phyloP scores from a whole-genome alignment of 2,888 invertebrate species.

The Lepidocyrtinus sp. region DNA sequence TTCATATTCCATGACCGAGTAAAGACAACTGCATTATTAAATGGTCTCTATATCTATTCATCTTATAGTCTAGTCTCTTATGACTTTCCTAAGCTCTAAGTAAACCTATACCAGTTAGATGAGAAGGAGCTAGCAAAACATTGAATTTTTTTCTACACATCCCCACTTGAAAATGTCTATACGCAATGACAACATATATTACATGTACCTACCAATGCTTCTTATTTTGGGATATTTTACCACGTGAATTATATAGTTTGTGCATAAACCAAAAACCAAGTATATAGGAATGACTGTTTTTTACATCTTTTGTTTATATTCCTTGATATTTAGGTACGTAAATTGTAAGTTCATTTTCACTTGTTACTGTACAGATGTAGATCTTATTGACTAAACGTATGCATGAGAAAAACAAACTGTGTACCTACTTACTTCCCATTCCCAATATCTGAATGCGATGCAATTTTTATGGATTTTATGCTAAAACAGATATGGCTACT shows the following conservation, averaged over 20 bases:
- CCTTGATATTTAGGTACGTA: not conserved
- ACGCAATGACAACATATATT: constrained; percentile 10
- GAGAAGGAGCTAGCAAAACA: not conserved
- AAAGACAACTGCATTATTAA: constrained; percentile 54
- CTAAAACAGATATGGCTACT: too few species aligned
- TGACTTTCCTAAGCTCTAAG: constrained; percentile 1
- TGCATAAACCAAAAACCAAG: not conserved
- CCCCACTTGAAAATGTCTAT: constrained; percentile 5
- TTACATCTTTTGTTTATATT: not conserved
- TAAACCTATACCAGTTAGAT: not conserved
- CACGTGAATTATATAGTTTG: constrained; percentile 3
- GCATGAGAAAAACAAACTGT: constrained; percentile 16
- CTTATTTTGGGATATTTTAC: not conserved
- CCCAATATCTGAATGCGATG: too few species aligned
- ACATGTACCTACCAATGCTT: constrained; percentile 1
- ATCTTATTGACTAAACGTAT: not conserved
- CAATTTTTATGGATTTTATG: constrained; percentile 6
- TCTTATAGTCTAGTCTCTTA: constrained; percentile 30
- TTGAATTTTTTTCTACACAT: not conserved
- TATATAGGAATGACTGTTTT: not conserved
- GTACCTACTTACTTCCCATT: constrained; percentile 14
- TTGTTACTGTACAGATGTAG: not conserved
- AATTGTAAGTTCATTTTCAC: constrained; percentile 1
- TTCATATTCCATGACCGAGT: constrained; percentile 59
- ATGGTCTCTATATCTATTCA: constrained; percentile 14